These are phyloP conservation scores for Blastobasis lacticolella DNA, from an alignment of 2,888 invertebrate genomes.

Conservation along the genomic window DNA sequence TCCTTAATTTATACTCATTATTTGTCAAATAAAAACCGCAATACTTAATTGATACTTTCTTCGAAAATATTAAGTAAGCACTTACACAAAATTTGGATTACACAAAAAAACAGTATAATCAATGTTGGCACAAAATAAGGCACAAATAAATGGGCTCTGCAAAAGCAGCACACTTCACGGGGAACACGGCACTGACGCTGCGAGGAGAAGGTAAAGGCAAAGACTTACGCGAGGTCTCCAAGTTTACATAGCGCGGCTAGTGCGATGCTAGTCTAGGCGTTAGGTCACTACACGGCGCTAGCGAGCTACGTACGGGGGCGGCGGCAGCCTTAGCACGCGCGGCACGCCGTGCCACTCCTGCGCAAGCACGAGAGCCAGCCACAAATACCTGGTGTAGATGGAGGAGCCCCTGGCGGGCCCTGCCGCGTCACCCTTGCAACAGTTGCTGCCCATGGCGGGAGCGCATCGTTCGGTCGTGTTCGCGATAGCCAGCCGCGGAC, in stretches of 20 bases:
- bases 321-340: conserved; percentile 42
- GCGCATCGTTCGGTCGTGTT: conserved; percentile 51
- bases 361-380: conserved; percentile 46
- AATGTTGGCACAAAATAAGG: no score
- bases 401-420: conserved; percentile 61
- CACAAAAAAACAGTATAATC: no score
- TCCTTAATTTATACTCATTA: no score
- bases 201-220: no score
- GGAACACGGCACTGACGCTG: no score
- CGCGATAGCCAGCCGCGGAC: conserved; percentile 54
- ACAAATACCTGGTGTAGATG: conserved; percentile 68
- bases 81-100: no score
- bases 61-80: no score
- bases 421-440: conserved; percentile 74
- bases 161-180: no score
- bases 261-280: neutral
- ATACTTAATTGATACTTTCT: no score
- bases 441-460: conserved; percentile 73
- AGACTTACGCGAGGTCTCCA: no score
- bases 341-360: conserved; percentile 50
- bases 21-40: no score
- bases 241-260: neutral
- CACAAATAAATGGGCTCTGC: no score
- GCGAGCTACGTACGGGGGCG: conserved; percentile 41
- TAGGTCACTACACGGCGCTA: conserved; percentile 29